Base-by-base conservation (phyloP, 2,113 vertebrate genomes). In the Electrona antarctica region DNA sequence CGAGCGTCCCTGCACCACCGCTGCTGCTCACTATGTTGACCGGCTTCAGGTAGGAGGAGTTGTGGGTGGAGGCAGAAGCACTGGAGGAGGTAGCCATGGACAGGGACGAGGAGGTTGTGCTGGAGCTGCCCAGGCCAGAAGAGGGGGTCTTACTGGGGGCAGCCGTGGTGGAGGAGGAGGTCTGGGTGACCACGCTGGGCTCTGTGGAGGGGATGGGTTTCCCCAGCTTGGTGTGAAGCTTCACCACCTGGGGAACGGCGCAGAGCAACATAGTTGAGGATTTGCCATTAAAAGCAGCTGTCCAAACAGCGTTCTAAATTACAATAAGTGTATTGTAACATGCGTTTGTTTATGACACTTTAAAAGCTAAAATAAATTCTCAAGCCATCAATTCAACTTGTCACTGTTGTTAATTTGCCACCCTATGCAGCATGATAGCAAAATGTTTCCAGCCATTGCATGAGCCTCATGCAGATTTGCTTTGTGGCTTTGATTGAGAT, bases 191-290 rank as follows among this genome's bases (percentile, higher is more conserved):
- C 83, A 99, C 95, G 0, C 97, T 99, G 83, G 98, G 97, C 92
- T 99, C 97, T 12, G 96, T 98, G 3, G 98, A 98, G 67, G 97
- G 97, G 92, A 99, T 99, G 58, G 97, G 97, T 85, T 99, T 99
- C 73, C 98, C 98, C 57, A 99, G 95, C 89, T 99, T 99, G 79
- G 97, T 98, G 78, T 99, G 98, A 79, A 99, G 93, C 88, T 99
- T 99, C 68, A 99, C 97, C 72, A 99, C 98, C 98, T 99, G 63
- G 0, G 91, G 7, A 33, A 21, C 21, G 21, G 21, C 21, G 2
- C 21, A 21, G 21, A 21, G 21, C 21, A 21, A 21, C 21, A 21
- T 21, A 2, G 21, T 21, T 21, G 1, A 21, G 21, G 21, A 2
- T 21, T 21, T 21, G 21, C 21, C 21, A 21, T 21, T 21, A 21